Evolutionary conservation across 2,113 vertebrate species (phyloP).

Genomic region (Varanus komodoensis): DNA sequence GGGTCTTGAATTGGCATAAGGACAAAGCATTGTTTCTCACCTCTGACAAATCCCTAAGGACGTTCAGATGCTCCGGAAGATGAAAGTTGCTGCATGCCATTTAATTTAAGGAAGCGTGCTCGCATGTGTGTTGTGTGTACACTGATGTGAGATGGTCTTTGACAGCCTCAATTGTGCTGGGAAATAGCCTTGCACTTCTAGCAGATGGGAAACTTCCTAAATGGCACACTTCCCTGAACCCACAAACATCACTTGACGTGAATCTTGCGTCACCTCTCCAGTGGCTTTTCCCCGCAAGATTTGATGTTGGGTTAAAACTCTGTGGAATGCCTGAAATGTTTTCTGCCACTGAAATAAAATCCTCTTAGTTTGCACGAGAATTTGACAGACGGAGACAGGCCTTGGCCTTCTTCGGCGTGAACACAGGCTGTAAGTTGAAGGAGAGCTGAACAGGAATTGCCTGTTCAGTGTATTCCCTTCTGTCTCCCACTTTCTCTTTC

Average conservation of each 20-base stretch:
- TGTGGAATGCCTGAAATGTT: neutral
- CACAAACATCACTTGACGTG: neutral
- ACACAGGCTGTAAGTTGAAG: neutral
- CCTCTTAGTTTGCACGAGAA: neutral
- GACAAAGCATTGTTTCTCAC: no score
- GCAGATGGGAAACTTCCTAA: neutral
- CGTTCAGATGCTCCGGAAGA: neutral
- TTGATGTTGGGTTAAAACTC: neutral
- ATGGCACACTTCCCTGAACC: neutral
- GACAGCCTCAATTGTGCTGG: neutral
- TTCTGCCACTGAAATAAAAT: neutral
- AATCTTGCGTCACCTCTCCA: neutral
- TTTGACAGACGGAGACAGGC: neutral
- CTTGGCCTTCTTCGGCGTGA: neutral
- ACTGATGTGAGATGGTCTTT: neutral
- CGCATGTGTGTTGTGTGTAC: neutral
- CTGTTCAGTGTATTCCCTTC: neutral
- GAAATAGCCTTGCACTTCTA: neutral
- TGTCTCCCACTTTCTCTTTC: neutral
- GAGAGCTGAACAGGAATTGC: neutral
- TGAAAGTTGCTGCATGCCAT: neutral
- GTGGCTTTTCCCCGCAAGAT: neutral
- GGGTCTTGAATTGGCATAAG: no score
- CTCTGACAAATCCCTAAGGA: accelerated
- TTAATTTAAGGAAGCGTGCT: neutral